These are phyloP conservation scores for Phortica magna DNA, from an alignment of 2,888 invertebrate genomes.

Conservation along the genomic window DNA sequence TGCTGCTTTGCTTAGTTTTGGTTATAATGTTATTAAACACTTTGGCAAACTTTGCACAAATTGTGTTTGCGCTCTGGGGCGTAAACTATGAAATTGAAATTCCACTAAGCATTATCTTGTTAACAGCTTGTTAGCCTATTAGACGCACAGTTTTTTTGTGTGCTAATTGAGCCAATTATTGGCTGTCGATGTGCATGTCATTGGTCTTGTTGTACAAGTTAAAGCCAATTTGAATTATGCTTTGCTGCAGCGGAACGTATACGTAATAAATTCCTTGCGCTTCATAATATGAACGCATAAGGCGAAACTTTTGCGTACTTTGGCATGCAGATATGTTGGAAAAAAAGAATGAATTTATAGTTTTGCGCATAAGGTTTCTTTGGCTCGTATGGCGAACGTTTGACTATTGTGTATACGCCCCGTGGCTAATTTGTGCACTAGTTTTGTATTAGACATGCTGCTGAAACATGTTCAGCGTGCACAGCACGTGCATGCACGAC, in stretches of 20 bases:
- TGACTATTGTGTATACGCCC: slow-evolving; percentile 13
- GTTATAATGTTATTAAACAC: slow-evolving; percentile 15
- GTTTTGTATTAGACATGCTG: not conserved
- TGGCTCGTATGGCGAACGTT: not conserved
- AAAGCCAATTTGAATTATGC: slow-evolving; percentile 1
- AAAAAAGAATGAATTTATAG: slow-evolving; percentile 48
- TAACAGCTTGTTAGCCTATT: slow-evolving; percentile 29
- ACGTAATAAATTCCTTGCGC: slow-evolving; percentile 55
- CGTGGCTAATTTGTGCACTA: slow-evolving; percentile 19
- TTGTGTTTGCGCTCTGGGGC: not conserved
- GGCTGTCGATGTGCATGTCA: slow-evolving; percentile 28
- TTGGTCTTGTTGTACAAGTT: not conserved
- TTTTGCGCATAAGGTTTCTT: slow-evolving; percentile 62
- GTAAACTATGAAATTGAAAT: slow-evolving; percentile 24
- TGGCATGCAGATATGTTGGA: not conserved
- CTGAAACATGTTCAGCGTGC: slow-evolving; percentile 12
- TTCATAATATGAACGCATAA: not conserved
- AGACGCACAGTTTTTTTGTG: slow-evolving; percentile 50
- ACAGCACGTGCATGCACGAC: not conserved
- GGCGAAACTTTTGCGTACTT: not conserved
- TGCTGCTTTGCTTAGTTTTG: not conserved
- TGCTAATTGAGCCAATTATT: slow-evolving; percentile 64
- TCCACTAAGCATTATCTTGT: slow-evolving; percentile 10
- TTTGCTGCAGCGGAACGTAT: slow-evolving; percentile 48
- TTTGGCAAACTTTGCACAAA: not conserved